Evolutionary conservation across 2,888 invertebrate genomes (phyloP), one percentile per base, ranked within the genome.

Genomic region (Corbicula japonica): DNA sequence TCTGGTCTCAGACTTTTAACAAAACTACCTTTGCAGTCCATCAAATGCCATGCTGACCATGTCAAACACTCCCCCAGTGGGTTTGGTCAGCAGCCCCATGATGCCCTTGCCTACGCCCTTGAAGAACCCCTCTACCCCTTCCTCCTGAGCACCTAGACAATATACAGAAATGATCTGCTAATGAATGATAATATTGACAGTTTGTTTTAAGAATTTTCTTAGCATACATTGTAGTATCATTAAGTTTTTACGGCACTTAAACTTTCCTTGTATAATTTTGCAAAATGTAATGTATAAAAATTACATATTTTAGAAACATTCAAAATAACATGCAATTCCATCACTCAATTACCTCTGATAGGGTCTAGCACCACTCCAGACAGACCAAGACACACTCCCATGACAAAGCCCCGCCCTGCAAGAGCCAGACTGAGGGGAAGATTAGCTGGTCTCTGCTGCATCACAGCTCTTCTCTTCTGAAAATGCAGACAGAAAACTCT

Each of bases 321-420:
- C 4, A 30, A 23, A 1, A 32, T 23, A 5, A 61, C 30, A 58
- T 8, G 2, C 12, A 58, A 58, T 26, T 3, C 18, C 18, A 23
- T 35, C 2, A 18, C 12, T 12, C 44, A 65, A 94, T 94, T 92
- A 96, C 96, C 96, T 90, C 95, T 95, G 46, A 95, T 94, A 15
- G 96, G 96, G 79, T 95, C 95, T 1, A 96, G 95, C 18, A 96
- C 94, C 1, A 96, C 95, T 0, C 96, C 96, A 1, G 96, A 95
- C 50, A 96, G 94, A 4, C 96, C 96, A 0, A 96, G 92, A 8
- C 95, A 95, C 2, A 96, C 95, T 41, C 96, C 96, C 76, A 95
- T 95, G 38, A 95, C 94, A 89, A 95, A 95, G 1, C 94, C 94
- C 86, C 94, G 94, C 84, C 95, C 95, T 0, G 95, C 95, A 76